phyloP scores from a whole-genome alignment of 2,888 invertebrate species.

The Tenthredo livida region DNA sequence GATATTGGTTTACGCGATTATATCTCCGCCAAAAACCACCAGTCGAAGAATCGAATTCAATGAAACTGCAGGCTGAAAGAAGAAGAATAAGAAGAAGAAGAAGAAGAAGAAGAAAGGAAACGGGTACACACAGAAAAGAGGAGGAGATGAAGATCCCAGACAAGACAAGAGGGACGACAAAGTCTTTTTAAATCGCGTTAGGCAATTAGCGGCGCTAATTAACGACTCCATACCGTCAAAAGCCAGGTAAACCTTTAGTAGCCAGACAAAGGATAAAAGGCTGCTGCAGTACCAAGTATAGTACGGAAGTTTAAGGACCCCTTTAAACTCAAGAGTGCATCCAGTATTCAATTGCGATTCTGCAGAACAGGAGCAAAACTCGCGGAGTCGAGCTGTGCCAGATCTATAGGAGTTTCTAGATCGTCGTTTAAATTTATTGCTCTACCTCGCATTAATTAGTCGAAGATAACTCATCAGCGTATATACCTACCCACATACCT shows the following conservation, averaged over 20 bases:
- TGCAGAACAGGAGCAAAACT: not conserved
- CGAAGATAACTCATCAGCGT: slow-evolving; percentile 72
- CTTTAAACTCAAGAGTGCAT: not conserved
- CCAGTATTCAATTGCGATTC: slow-evolving; percentile 3
- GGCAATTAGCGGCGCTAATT: not conserved
- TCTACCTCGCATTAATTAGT: slow-evolving; percentile 74
- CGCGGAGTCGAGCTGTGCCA: not conserved
- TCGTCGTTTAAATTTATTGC: not conserved
- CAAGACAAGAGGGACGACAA: not conserved
- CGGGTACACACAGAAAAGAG: not conserved
- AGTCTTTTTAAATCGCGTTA: not conserved
- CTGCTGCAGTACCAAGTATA: not conserved
- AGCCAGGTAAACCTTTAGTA: not conserved
- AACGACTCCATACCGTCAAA: not conserved
- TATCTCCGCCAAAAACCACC: not conserved
- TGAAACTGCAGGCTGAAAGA: not conserved
- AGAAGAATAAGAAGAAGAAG: not conserved
- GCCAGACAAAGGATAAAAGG: not conserved
- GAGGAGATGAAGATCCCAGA: not conserved
- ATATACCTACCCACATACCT: not conserved
- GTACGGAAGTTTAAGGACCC: not conserved
- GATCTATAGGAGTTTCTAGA: not conserved
- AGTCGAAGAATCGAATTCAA: not conserved
- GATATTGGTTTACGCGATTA: slow-evolving; percentile 5
- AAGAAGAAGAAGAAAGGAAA: not conserved